These are phyloP conservation scores for Cyaniris semiargus DNA, from an alignment of 2,888 invertebrate genomes.

Conservation along the genomic window DNA sequence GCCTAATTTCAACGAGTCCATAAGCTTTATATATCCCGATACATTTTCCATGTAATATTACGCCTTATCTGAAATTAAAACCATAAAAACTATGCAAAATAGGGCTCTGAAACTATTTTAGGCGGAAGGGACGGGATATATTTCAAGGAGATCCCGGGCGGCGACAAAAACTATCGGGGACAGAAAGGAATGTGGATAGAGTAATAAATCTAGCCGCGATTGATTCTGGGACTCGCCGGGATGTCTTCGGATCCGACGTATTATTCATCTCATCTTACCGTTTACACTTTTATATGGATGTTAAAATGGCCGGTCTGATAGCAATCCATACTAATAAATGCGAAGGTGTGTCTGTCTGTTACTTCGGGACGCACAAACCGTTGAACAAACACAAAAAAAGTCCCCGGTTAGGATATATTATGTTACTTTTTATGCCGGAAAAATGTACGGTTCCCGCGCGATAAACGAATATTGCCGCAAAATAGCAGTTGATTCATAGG, in stretches of 20 bases:
- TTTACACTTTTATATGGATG: slow-evolving; percentile 14
- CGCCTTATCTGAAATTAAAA: slow-evolving; percentile 10
- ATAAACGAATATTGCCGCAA: too few species aligned
- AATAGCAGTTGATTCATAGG: too few species aligned
- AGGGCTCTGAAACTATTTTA: slow-evolving; percentile 43
- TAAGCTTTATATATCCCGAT: too few species aligned
- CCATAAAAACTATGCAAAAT: slow-evolving; percentile 44
- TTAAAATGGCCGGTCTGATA: background rate
- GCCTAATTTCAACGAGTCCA: too few species aligned
- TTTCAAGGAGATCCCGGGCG: slow-evolving; percentile 46
- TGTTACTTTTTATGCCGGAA: too few species aligned
- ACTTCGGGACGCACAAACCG: too few species aligned
- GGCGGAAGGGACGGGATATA: slow-evolving; percentile 44
- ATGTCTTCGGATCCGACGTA: slow-evolving; percentile 38
- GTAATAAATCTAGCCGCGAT: slow-evolving; percentile 49
- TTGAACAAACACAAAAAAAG: too few species aligned
- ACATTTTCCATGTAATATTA: background rate
- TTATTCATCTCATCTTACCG: slow-evolving; percentile 39
- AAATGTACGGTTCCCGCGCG: too few species aligned
- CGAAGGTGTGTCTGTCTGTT: too few species aligned
- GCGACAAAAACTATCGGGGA: slow-evolving; percentile 50
- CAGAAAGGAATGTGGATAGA: slow-evolving; percentile 46
- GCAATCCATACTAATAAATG: background rate
- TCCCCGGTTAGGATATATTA: too few species aligned
- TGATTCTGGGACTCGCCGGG: slow-evolving; percentile 45